Evolutionary conservation across 2,797 vertebrate species (phyloP), one percentile per base, ranked within the genome.

Genomic region (Ictinia mississippiensis): DNA sequence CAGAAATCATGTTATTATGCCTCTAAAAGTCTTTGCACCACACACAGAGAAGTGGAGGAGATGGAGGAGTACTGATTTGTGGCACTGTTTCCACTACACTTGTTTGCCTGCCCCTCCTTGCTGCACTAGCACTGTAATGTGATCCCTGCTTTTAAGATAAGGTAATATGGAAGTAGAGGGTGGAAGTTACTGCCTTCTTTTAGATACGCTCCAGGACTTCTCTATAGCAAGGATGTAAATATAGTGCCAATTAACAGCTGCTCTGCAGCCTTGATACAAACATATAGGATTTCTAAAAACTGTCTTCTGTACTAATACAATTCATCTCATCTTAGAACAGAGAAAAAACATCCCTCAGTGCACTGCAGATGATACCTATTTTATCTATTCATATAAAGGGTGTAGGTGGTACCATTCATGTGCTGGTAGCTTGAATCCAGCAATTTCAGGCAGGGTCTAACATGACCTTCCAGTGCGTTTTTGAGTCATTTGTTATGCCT

Each of bases 81-180:
- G 28, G 23, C 11, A 6, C 15, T 33, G 11, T 14, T 81, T 28
- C 33, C 38, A 12, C 33, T 11, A 6, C 8, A 3, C 8, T 26
- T 5, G 2, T 25, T 68, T 59, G 26, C 22, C 9, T 40, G 45
- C 26, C 23, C 28, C 47, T 68, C 16, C 50, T 82, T 33, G 5
- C 12, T 80, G 6, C 33, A 6, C 22, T 10, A 18, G 15, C 28
- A 29, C 35, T 15, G 7, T 17, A 33, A 52, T 1, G 3, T 0
- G 1, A 45, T 17, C 29, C 2, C 22, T 42, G 7, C 29, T 77
- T 31, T 55, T 29, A n/a, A 35, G 44, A 22, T 16, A 66, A 65
- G 17, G 6, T 11, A 45, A 23, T 21, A 33, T 28, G 44, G 9
- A 38, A 31, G 10, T 1, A 31, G 8, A 58, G 13, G 1, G 0